phyloP scores from a whole-genome alignment of 2,113 vertebrate species.

The Nannospalax galili region DNA sequence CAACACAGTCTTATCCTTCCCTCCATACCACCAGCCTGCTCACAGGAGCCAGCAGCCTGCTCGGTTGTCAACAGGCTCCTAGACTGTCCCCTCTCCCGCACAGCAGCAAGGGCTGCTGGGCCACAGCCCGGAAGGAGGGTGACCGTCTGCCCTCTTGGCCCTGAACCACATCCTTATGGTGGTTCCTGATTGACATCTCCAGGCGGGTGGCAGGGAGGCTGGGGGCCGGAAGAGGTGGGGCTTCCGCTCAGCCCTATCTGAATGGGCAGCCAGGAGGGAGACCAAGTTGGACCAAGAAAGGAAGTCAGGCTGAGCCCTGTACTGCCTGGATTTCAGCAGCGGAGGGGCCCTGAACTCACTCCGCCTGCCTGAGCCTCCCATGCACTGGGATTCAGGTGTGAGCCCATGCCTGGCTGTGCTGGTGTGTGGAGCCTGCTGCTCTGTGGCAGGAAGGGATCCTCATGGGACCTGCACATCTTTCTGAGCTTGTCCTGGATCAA shows the following conservation, averaged over 20 bases:
- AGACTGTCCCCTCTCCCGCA: neutral
- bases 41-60: neutral
- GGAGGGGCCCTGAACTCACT: neutral
- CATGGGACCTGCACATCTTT: too few relatives aligned
- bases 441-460: neutral
- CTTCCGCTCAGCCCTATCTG: neutral
- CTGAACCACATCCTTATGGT: neutral
- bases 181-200: neutral
- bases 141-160: neutral
- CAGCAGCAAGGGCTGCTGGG: neutral
- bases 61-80: neutral
- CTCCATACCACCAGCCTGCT: neutral
- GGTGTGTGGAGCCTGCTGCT: neutral
- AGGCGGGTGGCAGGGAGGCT: neutral
- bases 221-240: neutral
- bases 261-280: neutral
- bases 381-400: too few relatives aligned
- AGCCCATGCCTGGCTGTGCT: neutral
- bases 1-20: neutral
- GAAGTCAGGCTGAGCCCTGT: neutral
- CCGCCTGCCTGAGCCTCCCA: neutral
- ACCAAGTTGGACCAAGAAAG: neutral
- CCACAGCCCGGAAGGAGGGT: neutral
- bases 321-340: neutral
- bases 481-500: neutral